Conservation (phyloP, 2,797 vertebrate genomes). For the Sciurus vulgaris region DNA sequence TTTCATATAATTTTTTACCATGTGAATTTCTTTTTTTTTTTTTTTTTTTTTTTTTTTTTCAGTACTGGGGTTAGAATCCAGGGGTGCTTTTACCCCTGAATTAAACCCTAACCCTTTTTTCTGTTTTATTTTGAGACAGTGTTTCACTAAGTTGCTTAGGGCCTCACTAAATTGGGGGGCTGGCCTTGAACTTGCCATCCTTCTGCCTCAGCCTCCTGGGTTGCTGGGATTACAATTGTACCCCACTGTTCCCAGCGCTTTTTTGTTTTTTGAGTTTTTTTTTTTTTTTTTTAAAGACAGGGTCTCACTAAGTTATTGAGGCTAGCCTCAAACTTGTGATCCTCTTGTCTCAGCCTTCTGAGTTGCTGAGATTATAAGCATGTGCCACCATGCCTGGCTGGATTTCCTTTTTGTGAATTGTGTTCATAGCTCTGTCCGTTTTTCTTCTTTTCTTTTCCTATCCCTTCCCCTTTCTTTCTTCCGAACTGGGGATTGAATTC, state of each 20-base stretch:
- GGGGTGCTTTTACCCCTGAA: not conserved
- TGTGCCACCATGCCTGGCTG: not conserved
- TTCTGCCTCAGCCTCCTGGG: not conserved
- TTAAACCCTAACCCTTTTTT: not conserved
- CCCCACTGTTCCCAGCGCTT: not conserved
- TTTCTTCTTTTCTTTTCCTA: too few species aligned
- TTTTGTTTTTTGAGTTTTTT: not conserved
- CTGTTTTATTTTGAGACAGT: not conserved
- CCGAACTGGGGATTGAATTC: too few species aligned
- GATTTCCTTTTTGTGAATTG: not conserved
- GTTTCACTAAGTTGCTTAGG: not conserved
- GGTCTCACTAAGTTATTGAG: not conserved
- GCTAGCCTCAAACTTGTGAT: not conserved
- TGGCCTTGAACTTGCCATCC: not conserved
- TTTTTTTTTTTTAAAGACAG: not conserved
- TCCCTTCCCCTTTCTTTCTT: too few species aligned
- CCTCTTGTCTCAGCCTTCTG: not conserved
- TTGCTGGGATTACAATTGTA: not conserved
- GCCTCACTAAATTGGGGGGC: not conserved
- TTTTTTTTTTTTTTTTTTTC: not conserved
- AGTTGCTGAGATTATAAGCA: not conserved
- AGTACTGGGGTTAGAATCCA: not conserved
- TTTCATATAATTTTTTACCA: not conserved
- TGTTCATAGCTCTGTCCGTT: too few species aligned
- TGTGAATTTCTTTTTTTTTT: not conserved